A percentile compares a stretch with the other conserved stretches of the same genome.
Conservation (phyloP, 1,140 invertebrate species). For the Drosophila lacertosa region DNA sequence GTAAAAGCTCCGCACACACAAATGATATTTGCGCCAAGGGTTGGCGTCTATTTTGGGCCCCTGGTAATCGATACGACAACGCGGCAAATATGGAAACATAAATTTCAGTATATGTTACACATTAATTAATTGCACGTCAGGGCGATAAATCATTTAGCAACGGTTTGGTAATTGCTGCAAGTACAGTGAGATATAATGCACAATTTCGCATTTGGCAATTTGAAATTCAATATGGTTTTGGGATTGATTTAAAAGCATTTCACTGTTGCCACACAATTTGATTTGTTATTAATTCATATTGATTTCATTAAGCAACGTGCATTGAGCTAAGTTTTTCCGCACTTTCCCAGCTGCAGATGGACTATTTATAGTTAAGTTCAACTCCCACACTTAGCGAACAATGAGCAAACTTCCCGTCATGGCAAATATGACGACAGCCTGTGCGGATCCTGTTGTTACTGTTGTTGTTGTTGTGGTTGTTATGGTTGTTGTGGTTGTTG, state of each 20-base stretch:
- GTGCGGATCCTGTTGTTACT: slow-evolving; percentile 32
- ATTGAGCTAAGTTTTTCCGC: slow-evolving; percentile 5
- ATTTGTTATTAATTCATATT: slow-evolving; percentile 50
- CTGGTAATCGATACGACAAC: slow-evolving; percentile 9
- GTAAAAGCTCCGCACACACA: not conserved
- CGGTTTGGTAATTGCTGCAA: slow-evolving; percentile 1
- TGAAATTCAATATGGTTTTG: slow-evolving; percentile 7
- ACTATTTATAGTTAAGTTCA: slow-evolving; percentile 48
- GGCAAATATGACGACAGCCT: slow-evolving; percentile 63
- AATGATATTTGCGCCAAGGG: not conserved
- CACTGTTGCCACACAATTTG: slow-evolving; percentile 46
- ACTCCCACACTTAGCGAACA: slow-evolving; percentile 28
- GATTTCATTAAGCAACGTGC: slow-evolving; percentile 48
- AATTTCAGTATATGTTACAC: not conserved
- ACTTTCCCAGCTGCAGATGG: slow-evolving; percentile 18
- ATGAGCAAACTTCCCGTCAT: slow-evolving; percentile 30
- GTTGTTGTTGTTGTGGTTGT: slow-evolving; percentile 3
- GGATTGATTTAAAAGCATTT: slow-evolving; percentile 21
- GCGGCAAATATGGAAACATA: slow-evolving; percentile 13
- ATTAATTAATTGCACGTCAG: slow-evolving; percentile 14
- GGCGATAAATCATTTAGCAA: slow-evolving; percentile 2
- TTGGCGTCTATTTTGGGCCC: not conserved
- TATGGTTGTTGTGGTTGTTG: slow-evolving; percentile 1
- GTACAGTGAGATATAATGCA: slow-evolving; percentile 1
- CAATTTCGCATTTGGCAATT: not conserved